phyloP scores from a whole-genome alignment of 2,797 vertebrate genomes.

The Scomberomorus guttatus region DNA sequence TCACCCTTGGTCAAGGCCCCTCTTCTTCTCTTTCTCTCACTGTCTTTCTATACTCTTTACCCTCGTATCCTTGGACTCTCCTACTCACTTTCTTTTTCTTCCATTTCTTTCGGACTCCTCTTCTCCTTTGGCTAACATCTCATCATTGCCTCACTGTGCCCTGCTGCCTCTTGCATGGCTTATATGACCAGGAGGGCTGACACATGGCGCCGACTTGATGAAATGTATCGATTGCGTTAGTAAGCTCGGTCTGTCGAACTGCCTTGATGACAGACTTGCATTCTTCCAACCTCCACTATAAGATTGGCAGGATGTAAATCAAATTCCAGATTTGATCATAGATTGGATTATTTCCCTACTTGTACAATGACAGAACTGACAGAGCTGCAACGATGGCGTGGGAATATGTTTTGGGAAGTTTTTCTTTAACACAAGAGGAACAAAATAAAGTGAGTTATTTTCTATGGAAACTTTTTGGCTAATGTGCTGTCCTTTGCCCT shows the following conservation, averaged over 20 bases:
- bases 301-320: conserved; percentile 35
- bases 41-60: background rate
- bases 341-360: background rate
- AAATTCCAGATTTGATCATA: background rate
- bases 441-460: background rate
- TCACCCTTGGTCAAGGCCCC: conserved; percentile 44
- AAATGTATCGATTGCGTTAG: conserved; percentile 55
- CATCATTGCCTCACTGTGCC: background rate
- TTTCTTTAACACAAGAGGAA: background rate
- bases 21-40: conserved; percentile 9
- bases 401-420: background rate
- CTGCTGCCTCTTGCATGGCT: conserved; percentile 34
- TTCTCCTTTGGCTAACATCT: conserved; percentile 25
- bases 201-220: conserved; percentile 49
- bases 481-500: background rate
- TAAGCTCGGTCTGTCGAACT: conserved; percentile 9
- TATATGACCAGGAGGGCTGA: conserved; percentile 34
- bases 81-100: background rate
- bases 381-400: background rate
- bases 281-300: background rate
- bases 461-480: conserved; percentile 9
- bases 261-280: conserved; percentile 23
- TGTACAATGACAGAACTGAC: background rate
- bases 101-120: conserved; percentile 13
- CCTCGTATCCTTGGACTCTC: background rate